These are phyloP conservation scores for Caerostris extrusa DNA, from an alignment of 1,140 invertebrate species.

Conservation along the genomic window DNA sequence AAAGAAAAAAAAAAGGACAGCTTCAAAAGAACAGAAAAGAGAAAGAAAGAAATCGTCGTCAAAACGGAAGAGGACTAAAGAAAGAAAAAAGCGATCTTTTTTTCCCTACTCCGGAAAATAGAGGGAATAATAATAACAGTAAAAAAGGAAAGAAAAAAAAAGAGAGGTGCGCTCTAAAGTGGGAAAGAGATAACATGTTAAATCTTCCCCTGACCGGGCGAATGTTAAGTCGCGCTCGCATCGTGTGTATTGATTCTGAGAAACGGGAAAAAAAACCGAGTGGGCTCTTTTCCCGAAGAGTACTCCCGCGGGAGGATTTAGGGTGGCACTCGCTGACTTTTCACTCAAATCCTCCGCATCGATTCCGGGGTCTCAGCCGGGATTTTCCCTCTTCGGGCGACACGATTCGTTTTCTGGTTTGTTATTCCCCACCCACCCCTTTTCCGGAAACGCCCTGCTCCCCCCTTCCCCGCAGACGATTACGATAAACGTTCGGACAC, in stretches of 20 bases:
- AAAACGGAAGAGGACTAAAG: background rate
- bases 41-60: background rate
- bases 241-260: background rate
- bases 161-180: background rate
- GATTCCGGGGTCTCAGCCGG: background rate
- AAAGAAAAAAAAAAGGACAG: background rate
- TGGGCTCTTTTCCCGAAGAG: background rate
- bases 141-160: background rate
- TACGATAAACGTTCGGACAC: too few species aligned
- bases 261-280: background rate
- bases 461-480: background rate
- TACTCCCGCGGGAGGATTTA: background rate
- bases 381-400: background rate
- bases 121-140: too few species aligned
- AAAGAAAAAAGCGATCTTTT: background rate
- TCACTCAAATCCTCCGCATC: conserved; percentile 1
- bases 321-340: background rate
- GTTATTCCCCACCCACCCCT: background rate
- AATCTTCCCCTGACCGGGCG: background rate
- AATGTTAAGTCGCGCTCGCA: conserved; percentile 4
- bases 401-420: conserved; percentile 12
- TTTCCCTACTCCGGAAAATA: background rate
- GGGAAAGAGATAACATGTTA: conserved; percentile 8
- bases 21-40: background rate
- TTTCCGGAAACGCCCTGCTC: too few species aligned